Evolutionary conservation across 1,140 invertebrate genomes (phyloP).

Genomic region (Hestina assimilis): DNA sequence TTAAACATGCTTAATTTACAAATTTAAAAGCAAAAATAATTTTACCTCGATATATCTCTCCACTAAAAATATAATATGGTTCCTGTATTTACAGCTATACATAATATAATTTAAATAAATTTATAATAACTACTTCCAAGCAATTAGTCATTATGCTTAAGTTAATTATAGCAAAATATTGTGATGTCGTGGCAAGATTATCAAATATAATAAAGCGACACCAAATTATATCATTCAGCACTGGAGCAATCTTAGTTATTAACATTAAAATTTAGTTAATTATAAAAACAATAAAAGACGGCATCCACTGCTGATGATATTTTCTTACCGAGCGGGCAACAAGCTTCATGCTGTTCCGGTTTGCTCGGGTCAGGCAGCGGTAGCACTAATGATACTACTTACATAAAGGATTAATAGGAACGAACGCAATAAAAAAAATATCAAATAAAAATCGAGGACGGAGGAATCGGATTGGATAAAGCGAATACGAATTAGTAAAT

Average conservation of each 20-base stretch:
- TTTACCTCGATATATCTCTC: constrained; percentile 9
- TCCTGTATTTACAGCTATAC: constrained; percentile 10
- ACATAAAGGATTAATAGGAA: constrained; percentile 61
- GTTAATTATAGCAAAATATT: constrained; percentile 34
- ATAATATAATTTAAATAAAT: constrained; percentile 9
- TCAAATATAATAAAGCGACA: constrained; percentile 29
- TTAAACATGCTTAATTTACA: constrained; percentile 32
- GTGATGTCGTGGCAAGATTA: constrained; percentile 10
- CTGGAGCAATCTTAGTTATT: constrained; percentile 17
- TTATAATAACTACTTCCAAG: constrained; percentile 6
- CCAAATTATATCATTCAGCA: constrained; percentile 14
- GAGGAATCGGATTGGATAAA: constrained; percentile 65
- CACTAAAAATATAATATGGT: constrained; percentile 22
- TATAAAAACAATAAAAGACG: neutral
- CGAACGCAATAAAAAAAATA: constrained; percentile 64
- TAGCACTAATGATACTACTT: constrained; percentile 85
- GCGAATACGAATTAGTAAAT: constrained; percentile 77
- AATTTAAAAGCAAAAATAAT: constrained; percentile 25
- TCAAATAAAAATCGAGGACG: constrained; percentile 48
- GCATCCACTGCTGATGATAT: constrained; percentile 44
- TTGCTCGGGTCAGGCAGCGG: constrained; percentile 90
- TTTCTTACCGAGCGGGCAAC: constrained; percentile 88
- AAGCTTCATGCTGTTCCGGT: constrained; percentile 92
- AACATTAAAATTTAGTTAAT: neutral
- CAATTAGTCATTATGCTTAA: constrained; percentile 11